These are phyloP conservation scores for Sarcophaga subvicina DNA, from an alignment of 2,888 invertebrate genomes.

Conservation along the genomic window DNA sequence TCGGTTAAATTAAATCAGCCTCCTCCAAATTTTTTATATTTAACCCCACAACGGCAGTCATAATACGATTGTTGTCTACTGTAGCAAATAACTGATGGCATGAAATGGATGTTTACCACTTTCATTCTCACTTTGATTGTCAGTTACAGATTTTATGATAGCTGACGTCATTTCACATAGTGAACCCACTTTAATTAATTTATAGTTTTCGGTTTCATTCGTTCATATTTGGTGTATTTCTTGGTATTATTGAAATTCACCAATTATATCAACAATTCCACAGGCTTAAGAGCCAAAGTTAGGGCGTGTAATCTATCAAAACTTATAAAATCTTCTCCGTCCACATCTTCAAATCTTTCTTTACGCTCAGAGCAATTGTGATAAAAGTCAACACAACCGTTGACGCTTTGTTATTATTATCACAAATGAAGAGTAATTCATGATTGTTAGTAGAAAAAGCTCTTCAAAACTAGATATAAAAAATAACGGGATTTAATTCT, in stretches of 20 bases:
- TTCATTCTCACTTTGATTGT: no score
- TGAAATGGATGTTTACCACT: no score
- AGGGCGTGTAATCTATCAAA: slow-evolving; percentile 38
- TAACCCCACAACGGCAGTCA: no score
- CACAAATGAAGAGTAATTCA: neutral
- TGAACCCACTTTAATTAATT: neutral
- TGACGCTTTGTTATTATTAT: slow-evolving; percentile 17
- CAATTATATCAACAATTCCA: slow-evolving; percentile 17
- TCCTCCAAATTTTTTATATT: no score
- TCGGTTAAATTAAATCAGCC: no score
- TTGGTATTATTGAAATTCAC: slow-evolving; percentile 1
- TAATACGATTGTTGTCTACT: no score
- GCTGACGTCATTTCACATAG: neutral
- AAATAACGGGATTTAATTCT: no score
- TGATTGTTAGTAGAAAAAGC: no score
- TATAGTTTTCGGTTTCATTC: slow-evolving; percentile 16
- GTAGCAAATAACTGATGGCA: no score
- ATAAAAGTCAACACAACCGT: slow-evolving; percentile 31
- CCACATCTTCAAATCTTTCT: slow-evolving; percentile 23
- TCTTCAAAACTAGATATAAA: no score
- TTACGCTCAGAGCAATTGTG: slow-evolving; percentile 39
- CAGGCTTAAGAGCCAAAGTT: neutral
- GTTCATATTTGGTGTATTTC: slow-evolving; percentile 38
- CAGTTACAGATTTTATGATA: no score
- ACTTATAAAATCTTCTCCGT: slow-evolving; percentile 28